Evolutionary conservation across 1,140 invertebrate genomes (phyloP).

Genomic region (Gonatopus flavifemur): DNA sequence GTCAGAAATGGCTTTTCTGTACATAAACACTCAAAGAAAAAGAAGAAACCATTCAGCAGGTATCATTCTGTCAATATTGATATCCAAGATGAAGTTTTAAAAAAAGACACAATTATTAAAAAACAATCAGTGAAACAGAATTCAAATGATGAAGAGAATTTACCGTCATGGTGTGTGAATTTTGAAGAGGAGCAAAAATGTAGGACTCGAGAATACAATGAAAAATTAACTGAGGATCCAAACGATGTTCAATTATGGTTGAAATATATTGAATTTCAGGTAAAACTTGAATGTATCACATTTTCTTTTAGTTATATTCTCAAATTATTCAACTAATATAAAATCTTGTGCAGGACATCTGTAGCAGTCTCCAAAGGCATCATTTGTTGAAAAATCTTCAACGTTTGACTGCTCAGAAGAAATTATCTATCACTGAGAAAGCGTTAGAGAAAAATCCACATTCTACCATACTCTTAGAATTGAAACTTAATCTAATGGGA

Average conservation of each 20-base stretch:
- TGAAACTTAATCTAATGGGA: conserved; percentile 57
- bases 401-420: conserved; percentile 52
- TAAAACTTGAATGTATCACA: too few species aligned
- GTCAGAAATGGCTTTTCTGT: conserved; percentile 28
- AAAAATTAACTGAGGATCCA: conserved; percentile 55
- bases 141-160: conserved; percentile 19
- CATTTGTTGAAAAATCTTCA: conserved; percentile 49
- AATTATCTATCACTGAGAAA: conserved; percentile 62
- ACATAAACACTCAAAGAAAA: conserved; percentile 30
- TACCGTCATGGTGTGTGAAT: conserved; percentile 32
- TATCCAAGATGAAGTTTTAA: conserved; percentile 27
- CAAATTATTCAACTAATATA: conserved; percentile 9
- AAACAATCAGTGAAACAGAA: conserved; percentile 22
- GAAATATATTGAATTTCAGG: conserved; percentile 64
- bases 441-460: conserved; percentile 58
- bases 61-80: conserved; percentile 46
- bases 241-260: conserved; percentile 60
- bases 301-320: conserved; percentile 4
- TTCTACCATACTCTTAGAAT: conserved; percentile 52
- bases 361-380: conserved; percentile 30
- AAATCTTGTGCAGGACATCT: conserved; percentile 28
- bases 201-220: conserved; percentile 59
- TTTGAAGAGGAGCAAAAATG: conserved; percentile 54
- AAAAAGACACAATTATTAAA: conserved; percentile 35
- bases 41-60: conserved; percentile 31